A percentile compares a stretch with the other conserved stretches of the same genome.
These are phyloP conservation scores for Sturnus vulgaris DNA, from an alignment of 2,113 vertebrate species.

Conservation along the genomic window DNA sequence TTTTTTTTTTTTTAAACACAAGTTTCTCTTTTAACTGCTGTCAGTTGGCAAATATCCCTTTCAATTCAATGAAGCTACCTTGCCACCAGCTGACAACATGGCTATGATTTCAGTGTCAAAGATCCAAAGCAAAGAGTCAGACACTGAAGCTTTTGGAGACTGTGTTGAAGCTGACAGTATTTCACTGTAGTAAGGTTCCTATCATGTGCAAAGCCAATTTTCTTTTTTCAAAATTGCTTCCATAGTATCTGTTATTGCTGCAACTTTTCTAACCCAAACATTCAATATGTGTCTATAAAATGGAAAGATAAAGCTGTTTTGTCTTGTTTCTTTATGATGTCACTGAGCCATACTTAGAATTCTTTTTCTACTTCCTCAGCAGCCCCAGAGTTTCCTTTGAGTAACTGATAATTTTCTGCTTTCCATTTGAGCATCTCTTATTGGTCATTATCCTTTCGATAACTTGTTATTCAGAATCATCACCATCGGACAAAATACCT, in stretches of 20 bases:
- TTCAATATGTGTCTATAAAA: neutral
- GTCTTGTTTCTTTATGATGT: neutral
- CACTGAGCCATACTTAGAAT: neutral
- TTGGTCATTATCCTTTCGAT: neutral
- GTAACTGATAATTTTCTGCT: neutral
- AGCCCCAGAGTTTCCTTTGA: neutral
- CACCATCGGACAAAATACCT: neutral
- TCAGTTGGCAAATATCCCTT: neutral
- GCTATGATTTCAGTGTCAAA: constrained; percentile 3
- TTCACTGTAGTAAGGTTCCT: neutral
- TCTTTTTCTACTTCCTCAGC: neutral
- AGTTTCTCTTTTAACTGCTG: neutral
- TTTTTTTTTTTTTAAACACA: neutral
- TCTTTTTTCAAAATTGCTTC: neutral
- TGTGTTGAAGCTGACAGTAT: constrained; percentile 4
- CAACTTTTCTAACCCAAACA: neutral
- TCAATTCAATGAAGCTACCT: neutral
- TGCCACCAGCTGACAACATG: neutral
- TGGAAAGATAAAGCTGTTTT: neutral
- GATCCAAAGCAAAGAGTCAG: neutral
- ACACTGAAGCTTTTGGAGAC: neutral
- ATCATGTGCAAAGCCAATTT: neutral
- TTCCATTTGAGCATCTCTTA: neutral
- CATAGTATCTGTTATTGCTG: neutral
- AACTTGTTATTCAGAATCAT: neutral